phyloP scores from a whole-genome alignment of 2,113 vertebrate genomes.

The Cyphomyrus plagiostoma region DNA sequence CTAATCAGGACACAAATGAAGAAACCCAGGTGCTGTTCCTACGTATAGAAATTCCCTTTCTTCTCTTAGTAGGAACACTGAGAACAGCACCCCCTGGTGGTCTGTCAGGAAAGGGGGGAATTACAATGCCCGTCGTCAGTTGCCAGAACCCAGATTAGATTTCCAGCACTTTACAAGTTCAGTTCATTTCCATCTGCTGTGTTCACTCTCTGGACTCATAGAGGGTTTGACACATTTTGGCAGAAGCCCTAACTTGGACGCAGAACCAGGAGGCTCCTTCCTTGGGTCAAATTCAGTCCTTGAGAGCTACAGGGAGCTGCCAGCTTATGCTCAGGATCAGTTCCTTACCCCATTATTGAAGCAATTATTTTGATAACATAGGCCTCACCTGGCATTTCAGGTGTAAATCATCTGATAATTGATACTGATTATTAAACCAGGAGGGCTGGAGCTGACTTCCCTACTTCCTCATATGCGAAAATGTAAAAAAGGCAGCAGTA shows the following conservation, averaged over 20 bases:
- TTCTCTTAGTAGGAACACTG: conserved; percentile 5
- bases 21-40: background rate
- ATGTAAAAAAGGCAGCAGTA: conserved; percentile 24
- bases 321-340: background rate
- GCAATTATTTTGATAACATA: background rate
- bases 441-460: background rate
- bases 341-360: background rate
- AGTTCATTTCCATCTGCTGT: conserved; percentile 21
- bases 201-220: background rate
- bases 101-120: conserved; percentile 8
- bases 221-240: conserved; percentile 7
- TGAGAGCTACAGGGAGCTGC: background rate
- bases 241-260: background rate
- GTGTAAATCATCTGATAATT: conserved; percentile 18
- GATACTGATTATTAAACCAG: conserved; percentile 33
- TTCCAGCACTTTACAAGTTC: conserved; percentile 18
- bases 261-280: background rate
- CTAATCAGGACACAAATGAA: background rate
- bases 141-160: conserved; percentile 37
- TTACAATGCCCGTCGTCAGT: conserved; percentile 29
- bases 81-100: conserved; percentile 40
- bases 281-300: conserved; percentile 7
- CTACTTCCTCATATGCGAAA: conserved; percentile 5
- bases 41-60: background rate
- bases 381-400: background rate